Base-by-base conservation (phyloP, 2,797 vertebrate species). In the Chiroxiphia lanceolata region DNA sequence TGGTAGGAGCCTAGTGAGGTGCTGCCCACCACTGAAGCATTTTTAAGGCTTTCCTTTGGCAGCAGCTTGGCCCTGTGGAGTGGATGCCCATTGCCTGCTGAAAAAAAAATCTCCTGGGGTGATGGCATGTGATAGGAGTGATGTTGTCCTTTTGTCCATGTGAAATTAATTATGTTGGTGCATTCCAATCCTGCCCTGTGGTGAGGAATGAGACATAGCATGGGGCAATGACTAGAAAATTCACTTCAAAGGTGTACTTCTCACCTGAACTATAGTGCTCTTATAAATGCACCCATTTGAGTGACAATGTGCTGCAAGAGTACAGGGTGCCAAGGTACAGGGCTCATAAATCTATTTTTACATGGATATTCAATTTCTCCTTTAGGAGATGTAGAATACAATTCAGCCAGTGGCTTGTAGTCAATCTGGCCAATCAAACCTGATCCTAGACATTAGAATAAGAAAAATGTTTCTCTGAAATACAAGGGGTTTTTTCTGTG, bases 221-320 rank as follows among this genome's bases (percentile, higher is more conserved):
- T 56, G 15, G 47, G 11, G 4, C 27, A 64, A 10, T 11, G 10
- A 60, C 19, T 26, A 48, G 34, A 67, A 84, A 87, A 47, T 51
- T 29, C 44, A 4, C 33, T 71, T 75, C 61, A 38, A 22, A 84
- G 3, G 6, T 38, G 21, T 70, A 9, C 31, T 83, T 77, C 38
- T 71, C 26, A 47, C 17, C 31, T 31, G 40, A 92, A 31, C 20
- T 67, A 4, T 38, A 61, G 34, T 11, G 18, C 15, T 71, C 3
- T 60, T 42, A 33, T 4, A 51, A 78, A 79, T 38, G 34, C 19
- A 18, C 8, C 8, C 5, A 5, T 22, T 20, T 48, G 36, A 45
- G 51, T 22, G 29, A 8, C 48, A 63, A 13, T 4, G 9, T 12
- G 5, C 29, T 48, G 14, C 8, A 53, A 34, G 1, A 0, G 3